Evolutionary conservation across 1,140 invertebrate genomes (phyloP), one percentile per base, ranked within the genome.

Genomic region (Gryon sp.): DNA sequence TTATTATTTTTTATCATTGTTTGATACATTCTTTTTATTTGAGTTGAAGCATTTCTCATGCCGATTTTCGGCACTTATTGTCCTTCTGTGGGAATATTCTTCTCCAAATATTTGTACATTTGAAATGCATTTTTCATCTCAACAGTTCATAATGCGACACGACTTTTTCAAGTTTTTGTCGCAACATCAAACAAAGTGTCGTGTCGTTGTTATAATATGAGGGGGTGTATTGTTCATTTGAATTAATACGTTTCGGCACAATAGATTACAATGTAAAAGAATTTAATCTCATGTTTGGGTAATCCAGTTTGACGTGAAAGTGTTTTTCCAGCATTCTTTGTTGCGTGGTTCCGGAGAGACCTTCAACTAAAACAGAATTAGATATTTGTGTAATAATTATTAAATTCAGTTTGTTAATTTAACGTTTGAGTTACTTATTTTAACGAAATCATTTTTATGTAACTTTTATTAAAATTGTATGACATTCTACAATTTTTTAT

Each of bases 231-330:
- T 19, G 11, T 11, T 20, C 19, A n/a, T 9, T 41, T 11, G 16
- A 1, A 20, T 32, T 30, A 3, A 22, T 22, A 34, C 9, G 4
- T 6, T 5, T 40, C n/a, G 9, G 28, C 22, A 34, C 26, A 45
- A 59, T 43, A 18, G 53, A 59, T 59, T 32, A 45, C 34, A 16
- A 43, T 43, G 15, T 59, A 57, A 43, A n/a, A 30, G 20, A 38
- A 53, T 19, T 15, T 38, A 43, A 57, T 9, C 5, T 30, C 11
- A 43, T 19, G 24, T 43, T 59, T 22, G 40, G 53, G 34, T 59
- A 45, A 59, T 59, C 40, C 26, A 45, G 22, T 22, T 59, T 59
- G 53, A 45, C 53, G 26, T 32, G 53, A 43, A 59, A 59, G 12
- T 30, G 16, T 40, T 43, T 12, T 22, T n/a, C n/a, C 38, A 26